These are phyloP conservation scores for Trypoxylon attenuatum DNA, from an alignment of 2,888 invertebrate species.

Conservation along the genomic window DNA sequence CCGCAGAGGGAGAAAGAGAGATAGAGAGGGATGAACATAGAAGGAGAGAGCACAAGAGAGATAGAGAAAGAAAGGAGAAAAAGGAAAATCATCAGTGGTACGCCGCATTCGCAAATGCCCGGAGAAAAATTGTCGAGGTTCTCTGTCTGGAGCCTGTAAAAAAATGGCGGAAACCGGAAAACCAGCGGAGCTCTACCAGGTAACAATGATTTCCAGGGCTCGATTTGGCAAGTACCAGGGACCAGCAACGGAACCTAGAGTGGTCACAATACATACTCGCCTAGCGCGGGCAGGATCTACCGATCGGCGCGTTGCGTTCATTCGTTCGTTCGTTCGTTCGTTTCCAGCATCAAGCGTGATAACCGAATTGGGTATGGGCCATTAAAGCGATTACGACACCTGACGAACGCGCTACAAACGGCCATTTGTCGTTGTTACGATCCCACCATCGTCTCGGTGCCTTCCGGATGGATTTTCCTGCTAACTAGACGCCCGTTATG, in stretches of 20 bases:
- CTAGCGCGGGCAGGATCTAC: slow-evolving; percentile 17
- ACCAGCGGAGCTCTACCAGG: background rate
- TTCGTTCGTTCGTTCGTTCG: slow-evolving; percentile 22
- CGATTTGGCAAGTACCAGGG: background rate
- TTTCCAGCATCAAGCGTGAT: slow-evolving; percentile 45
- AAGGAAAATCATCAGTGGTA: background rate
- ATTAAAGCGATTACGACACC: slow-evolving; percentile 55
- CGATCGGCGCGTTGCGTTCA: slow-evolving; percentile 23
- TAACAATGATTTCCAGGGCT: background rate
- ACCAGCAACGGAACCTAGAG: too few relatives aligned
- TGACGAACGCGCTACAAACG: slow-evolving; percentile 52
- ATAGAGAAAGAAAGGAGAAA: background rate
- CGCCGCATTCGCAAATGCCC: background rate
- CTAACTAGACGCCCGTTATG: slow-evolving; percentile 34
- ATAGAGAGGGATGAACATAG: background rate
- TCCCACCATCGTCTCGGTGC: slow-evolving; percentile 38
- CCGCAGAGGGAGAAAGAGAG: background rate
- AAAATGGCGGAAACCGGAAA: background rate
- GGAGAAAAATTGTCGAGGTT: background rate
- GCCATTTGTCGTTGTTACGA: slow-evolving; percentile 52
- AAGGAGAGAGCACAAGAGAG: background rate
- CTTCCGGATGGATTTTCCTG: slow-evolving; percentile 43
- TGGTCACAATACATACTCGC: background rate
- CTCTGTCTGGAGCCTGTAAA: background rate
- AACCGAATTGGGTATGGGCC: slow-evolving; percentile 55